A percentile compares a stretch with the other conserved stretches of the same genome.
Conservation (phyloP, 2,113 vertebrate genomes). For the Orthochromis malagaraziensis region DNA sequence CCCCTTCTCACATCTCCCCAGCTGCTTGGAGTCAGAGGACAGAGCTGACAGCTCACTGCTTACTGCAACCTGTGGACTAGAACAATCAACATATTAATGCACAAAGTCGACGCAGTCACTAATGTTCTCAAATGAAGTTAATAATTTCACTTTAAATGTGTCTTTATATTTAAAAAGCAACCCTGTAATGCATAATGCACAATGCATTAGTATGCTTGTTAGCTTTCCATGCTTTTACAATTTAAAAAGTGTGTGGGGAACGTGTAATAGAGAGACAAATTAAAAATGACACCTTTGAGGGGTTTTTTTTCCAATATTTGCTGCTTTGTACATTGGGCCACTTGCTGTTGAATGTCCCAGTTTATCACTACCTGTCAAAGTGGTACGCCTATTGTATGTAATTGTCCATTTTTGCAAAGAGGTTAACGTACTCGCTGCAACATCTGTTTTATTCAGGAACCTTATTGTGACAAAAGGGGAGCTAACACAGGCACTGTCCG, state of each 20-base stretch:
- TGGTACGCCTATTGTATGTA: not conserved
- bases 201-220: not conserved
- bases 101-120: not conserved
- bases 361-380: constrained; percentile 41
- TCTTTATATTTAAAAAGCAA: not conserved
- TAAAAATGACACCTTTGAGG: not conserved
- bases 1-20: constrained; percentile 38
- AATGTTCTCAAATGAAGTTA: not conserved
- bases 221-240: not conserved
- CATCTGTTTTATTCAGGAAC: not conserved
- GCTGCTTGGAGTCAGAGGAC: not conserved
- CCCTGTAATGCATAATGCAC: not conserved
- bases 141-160: not conserved
- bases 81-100: not conserved
- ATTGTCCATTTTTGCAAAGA: not conserved
- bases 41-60: not conserved
- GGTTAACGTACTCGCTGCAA: not conserved
- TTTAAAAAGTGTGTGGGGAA: not conserved
- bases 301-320: not conserved
- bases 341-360: not conserved
- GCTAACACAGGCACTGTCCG: not conserved
- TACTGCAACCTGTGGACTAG: not conserved
- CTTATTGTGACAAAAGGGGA: not conserved
- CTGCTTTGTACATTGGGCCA: not conserved
- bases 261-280: not conserved